Conservation (phyloP, 37 sponge, comb jelly and placozoan species). For the Chondrosia reniformis region DNA sequence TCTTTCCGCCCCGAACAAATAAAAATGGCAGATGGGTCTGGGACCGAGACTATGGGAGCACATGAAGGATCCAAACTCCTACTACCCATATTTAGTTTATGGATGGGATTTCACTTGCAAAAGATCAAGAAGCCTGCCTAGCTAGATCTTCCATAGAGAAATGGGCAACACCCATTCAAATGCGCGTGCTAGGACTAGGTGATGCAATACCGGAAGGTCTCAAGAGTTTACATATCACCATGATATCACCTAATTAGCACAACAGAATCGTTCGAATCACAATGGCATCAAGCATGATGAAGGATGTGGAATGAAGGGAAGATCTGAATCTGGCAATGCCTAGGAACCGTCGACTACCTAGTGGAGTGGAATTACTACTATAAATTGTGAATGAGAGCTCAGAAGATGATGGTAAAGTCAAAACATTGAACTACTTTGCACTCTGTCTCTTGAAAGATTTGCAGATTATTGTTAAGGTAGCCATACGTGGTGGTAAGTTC, state of each 20-base stretch:
- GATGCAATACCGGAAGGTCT: not conserved
- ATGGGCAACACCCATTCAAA: constrained; percentile 11
- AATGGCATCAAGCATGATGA: not conserved
- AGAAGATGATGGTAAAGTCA: not conserved
- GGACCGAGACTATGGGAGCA: too few species aligned
- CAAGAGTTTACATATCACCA: constrained; percentile 5
- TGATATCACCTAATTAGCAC: too few species aligned
- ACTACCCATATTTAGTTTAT: too few species aligned
- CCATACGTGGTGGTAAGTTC: not conserved
- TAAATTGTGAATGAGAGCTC: not conserved
- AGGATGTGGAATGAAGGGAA: not conserved
- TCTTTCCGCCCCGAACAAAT: too few species aligned
- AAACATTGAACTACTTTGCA: not conserved
- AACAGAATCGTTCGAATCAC: not conserved
- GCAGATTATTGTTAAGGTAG: not conserved
- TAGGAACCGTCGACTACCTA: not conserved
- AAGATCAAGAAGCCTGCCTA: too few species aligned
- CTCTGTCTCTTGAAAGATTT: not conserved
- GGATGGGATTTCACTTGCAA: too few species aligned
- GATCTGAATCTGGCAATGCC: constrained; percentile 1
- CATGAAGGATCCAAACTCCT: too few species aligned
- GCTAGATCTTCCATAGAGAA: too few species aligned
- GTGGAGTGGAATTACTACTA: not conserved
- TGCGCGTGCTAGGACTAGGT: constrained; percentile 10
- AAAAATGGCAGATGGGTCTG: too few species aligned